phyloP scores from a whole-genome alignment of 92 coral and sea anemone species.

The Epizoanthus scotinus region DNA sequence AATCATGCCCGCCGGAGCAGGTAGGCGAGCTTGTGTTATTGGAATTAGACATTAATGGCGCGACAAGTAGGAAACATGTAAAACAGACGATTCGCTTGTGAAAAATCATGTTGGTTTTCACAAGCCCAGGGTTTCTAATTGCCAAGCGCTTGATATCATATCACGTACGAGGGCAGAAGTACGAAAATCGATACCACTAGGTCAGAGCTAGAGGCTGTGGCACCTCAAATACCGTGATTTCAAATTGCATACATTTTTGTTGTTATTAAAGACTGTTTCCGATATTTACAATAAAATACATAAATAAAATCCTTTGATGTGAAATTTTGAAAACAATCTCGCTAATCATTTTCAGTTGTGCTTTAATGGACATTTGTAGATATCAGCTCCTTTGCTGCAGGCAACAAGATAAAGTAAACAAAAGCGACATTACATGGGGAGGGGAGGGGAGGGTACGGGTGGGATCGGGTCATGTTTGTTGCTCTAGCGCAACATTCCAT shows the following conservation, averaged over 20 bases:
- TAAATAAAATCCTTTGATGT: too few species aligned
- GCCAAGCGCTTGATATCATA: not conserved
- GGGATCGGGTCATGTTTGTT: too few species aligned
- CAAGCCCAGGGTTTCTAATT: not conserved
- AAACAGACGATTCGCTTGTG: not conserved
- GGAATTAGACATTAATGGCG: not conserved
- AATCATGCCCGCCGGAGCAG: not conserved
- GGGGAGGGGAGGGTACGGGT: too few species aligned
- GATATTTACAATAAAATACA: too few species aligned
- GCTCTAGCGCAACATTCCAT: too few species aligned
- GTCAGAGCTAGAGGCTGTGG: not conserved
- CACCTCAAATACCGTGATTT: not conserved
- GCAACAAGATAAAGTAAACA: too few species aligned
- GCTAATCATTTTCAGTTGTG: too few species aligned
- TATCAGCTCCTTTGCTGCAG: too few species aligned
- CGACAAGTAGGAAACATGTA: not conserved
- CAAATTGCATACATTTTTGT: conserved; percentile 5
- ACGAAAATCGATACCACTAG: not conserved
- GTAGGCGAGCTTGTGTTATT: not conserved
- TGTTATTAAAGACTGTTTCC: not conserved
- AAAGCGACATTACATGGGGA: too few species aligned
- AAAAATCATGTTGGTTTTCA: not conserved
- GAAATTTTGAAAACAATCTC: too few species aligned
- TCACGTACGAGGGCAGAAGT: not conserved
- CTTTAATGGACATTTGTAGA: too few species aligned